Base-by-base conservation (phyloP, 2,888 invertebrate species). In the Sericinus montela region DNA sequence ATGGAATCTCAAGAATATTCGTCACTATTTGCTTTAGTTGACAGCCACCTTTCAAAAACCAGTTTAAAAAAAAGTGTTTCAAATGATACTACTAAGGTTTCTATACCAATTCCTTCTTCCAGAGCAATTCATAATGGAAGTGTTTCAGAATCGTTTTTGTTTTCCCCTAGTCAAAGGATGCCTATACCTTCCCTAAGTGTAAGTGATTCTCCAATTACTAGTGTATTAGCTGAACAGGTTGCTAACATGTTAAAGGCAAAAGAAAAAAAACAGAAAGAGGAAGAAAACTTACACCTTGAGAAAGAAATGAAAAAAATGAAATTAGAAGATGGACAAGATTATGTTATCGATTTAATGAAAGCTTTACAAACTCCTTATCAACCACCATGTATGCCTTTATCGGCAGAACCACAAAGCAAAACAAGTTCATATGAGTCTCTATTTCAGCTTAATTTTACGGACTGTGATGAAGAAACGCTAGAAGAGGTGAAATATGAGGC, bases 181-280 rank as follows among this genome's bases (percentile, higher is more conserved):
- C 71, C 74, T 1, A 60, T 79, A 36, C 80, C 83, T 3, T 66
- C 69, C 1, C 65, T 80, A 29, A 62, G 56, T 25, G 52, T 65
- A 4, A 67, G 65, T 15, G 63, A 68, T 6, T 75, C 70, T 46
- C 68, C 76, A 4, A 80, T 80, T 32, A 66, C 63, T 14, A 66
- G 60, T 41, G 65, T 80, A 10, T 63, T 83, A 1, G 73, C 77
- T 1, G 69, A 71, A 57, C 86, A 85, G 60, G 62, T 86, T 3
- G 70, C 74, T 1, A 86, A 85, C 49, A 86, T 85, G 83, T 65
- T 85, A 30, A 79, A 74, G 61, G 77, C 81, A 1, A 80, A 76
- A 62, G 80, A 84, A 53, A 64, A 67, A 28, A 72, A 68, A 48
- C 65, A 72, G 42, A 61, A 75, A 32, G 69, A 75, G 30, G 71